Evolutionary conservation across 2,888 invertebrate species (phyloP).

Genomic region (Eudasyphora cyanicolor): DNA sequence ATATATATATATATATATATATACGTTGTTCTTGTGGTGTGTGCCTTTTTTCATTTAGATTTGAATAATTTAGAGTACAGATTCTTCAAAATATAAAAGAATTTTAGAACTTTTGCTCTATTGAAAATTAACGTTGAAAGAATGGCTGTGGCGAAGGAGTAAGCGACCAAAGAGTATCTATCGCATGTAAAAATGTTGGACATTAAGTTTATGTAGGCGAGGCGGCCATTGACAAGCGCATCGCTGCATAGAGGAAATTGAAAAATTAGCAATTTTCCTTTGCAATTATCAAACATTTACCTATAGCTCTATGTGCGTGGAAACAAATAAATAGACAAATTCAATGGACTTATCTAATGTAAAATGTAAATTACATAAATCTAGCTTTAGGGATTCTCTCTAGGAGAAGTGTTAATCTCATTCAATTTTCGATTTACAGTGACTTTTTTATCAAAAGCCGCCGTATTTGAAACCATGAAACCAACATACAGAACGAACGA

Average conservation of each 20-base stretch:
- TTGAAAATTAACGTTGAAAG: not conserved
- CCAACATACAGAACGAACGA: not conserved
- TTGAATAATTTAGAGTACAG: conserved; percentile 48
- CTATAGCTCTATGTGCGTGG: not conserved
- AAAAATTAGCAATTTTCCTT: not conserved
- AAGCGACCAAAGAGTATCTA: too few species aligned
- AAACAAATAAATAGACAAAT: not conserved
- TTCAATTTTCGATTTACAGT: not conserved
- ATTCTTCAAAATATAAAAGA: conserved; percentile 39
- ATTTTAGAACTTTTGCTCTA: not conserved
- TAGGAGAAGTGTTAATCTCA: not conserved
- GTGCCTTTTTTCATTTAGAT: conserved; percentile 33
- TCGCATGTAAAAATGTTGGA: too few species aligned
- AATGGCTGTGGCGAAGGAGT: not conserved
- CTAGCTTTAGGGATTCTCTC: too few species aligned
- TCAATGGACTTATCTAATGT: not conserved
- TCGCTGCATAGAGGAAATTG: too few species aligned
- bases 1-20: not conserved
- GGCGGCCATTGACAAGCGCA: too few species aligned
- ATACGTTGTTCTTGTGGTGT: not conserved
- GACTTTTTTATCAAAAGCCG: not conserved
- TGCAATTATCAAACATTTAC: not conserved
- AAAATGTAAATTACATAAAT: too few species aligned
- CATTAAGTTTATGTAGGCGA: too few species aligned
- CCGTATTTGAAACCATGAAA: conserved; percentile 7